Evolutionary conservation across 2,113 vertebrate genomes (phyloP).

Genomic region (Channa argus): DNA sequence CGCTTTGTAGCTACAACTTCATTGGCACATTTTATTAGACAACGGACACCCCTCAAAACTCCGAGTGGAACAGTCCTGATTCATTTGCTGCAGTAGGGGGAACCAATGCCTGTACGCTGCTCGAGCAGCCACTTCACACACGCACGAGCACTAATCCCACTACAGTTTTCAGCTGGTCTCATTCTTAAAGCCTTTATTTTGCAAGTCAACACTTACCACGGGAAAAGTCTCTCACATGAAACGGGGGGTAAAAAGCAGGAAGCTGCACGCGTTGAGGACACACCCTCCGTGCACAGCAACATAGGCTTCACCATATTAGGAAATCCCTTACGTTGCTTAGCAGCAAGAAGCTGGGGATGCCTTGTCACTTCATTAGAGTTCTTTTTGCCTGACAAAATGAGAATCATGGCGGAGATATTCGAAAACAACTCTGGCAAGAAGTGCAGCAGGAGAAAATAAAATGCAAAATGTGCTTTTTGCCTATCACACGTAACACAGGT

Average conservation of each 20-base stretch:
- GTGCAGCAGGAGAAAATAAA: neutral
- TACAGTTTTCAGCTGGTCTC: neutral
- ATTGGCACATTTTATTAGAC: constrained; percentile 48
- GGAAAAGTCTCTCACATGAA: neutral
- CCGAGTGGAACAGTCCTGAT: constrained; percentile 81
- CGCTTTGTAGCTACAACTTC: constrained; percentile 36
- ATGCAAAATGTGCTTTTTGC: constrained; percentile 11
- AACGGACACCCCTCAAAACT: constrained; percentile 10
- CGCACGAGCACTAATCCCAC: neutral
- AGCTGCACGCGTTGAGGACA: constrained; percentile 57
- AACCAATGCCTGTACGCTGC: constrained; percentile 4
- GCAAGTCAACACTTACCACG: constrained; percentile 19
- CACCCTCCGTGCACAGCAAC: constrained; percentile 66
- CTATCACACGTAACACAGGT: neutral
- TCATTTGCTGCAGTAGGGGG: constrained; percentile 77
- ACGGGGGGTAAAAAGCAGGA: constrained; percentile 38
- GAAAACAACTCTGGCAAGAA: neutral
- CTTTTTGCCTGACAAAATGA: constrained; percentile 14
- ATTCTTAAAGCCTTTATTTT: neutral
- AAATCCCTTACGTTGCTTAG: constrained; percentile 79
- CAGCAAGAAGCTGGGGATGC: constrained; percentile 77
- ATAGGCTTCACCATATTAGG: constrained; percentile 79
- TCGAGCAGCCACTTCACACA: constrained; percentile 1
- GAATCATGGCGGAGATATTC: neutral
- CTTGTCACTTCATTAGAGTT: constrained; percentile 37